Evolutionary conservation across 1,140 invertebrate species (phyloP), one percentile per base, ranked within the genome.

Genomic region (Lethrus apterus): DNA sequence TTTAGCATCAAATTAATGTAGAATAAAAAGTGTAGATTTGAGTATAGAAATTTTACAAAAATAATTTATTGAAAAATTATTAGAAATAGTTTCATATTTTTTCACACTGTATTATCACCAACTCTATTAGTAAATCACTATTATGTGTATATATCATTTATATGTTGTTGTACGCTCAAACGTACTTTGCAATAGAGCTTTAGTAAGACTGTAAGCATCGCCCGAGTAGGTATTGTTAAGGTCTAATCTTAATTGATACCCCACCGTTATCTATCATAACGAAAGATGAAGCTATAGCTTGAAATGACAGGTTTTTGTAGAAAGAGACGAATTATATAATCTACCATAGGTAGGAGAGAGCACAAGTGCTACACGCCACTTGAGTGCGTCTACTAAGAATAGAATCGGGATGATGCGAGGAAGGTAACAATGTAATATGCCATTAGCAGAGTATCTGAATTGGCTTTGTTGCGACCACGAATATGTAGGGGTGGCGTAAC

Each of bases 361-460:
- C 41, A 29, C 30, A 34, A 9, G 50, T 51, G n/a, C n/a, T n/a
- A n/a, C n/a, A n/a, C n/a, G 54, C 54, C 54, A 56, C 55, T 58
- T 51, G 52, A 58, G 54, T 60, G 57, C 50, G 55, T 56, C 54
- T 54, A 44, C 50, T 47, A 52, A 57, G 51, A 56, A 54, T 50
- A 51, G 44, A 51, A 47, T 35, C 48, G 49, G 54, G 49, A 54
- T 53, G 51, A 55, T 47, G 51, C 49, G 41, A 49, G 54, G 51
- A 63, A 65, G 62, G 64, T 65, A 64, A 66, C 64, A 66, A 66
- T 66, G 62, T 65, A 64, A 65, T 63, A 58, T 64, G 64, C 64
- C 63, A 66, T 66, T 66, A 66, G 61, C 59, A 65, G 58, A 53
- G 63, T 64, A 65, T 66, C 57, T 65, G 57, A 66, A 65, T 66